A percentile compares a stretch with the other conserved stretches of the same genome.
Evolutionary conservation across 2,113 vertebrate genomes (phyloP).

Genomic region (Xyliphius kryptos): DNA sequence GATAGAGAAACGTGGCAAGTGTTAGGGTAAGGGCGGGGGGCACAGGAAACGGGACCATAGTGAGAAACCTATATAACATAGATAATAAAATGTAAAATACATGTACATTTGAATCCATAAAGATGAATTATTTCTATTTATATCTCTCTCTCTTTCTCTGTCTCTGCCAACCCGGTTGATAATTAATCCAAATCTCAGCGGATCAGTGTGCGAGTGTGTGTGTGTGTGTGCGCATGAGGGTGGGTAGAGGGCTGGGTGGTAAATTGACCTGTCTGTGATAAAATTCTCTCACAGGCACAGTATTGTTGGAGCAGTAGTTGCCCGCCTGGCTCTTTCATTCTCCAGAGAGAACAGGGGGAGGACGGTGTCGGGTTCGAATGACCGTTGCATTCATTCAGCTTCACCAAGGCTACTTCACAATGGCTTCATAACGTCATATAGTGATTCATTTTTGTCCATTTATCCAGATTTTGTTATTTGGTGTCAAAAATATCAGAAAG

Average conservation of each 20-base stretch:
- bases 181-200: neutral
- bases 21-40: neutral
- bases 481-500: too few relatives aligned
- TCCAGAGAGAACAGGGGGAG: neutral
- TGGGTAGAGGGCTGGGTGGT: too few relatives aligned
- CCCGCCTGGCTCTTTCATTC: neutral
- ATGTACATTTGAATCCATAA: too few relatives aligned
- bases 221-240: neutral
- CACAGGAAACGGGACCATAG: too few relatives aligned
- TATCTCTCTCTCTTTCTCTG: neutral
- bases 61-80: too few relatives aligned
- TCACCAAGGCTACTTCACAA: neutral
- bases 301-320: slow-evolving; percentile 4
- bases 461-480: too few relatives aligned
- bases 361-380: slow-evolving; percentile 4
- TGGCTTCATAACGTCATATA: too few relatives aligned
- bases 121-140: neutral
- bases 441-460: too few relatives aligned
- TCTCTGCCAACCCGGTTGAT: neutral
- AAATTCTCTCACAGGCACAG: slow-evolving; percentile 12
- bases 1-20: too few relatives aligned
- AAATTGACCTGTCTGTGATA: slow-evolving; percentile 19
- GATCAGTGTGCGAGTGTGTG: neutral
- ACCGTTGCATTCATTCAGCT: neutral
- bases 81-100: too few relatives aligned